Evolutionary conservation across 2,888 invertebrate genomes (phyloP), one percentile per base, ranked within the genome.

Genomic region (Nemotelus nigrinus): DNA sequence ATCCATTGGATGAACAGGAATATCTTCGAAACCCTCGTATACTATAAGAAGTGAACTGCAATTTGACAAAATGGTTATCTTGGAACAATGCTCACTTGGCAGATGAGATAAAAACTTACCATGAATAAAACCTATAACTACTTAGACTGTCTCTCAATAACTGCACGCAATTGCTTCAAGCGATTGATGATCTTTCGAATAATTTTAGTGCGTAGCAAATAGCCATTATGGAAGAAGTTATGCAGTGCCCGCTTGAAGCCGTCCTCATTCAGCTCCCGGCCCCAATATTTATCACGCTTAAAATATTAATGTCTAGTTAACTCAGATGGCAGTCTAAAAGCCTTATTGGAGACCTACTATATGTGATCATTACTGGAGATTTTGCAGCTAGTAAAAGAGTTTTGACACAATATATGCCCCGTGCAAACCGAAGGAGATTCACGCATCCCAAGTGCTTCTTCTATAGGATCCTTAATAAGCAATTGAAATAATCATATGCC

Each of bases 261-360:
- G 80, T 90, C 90, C 86, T 95, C 95, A 80, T 92, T 91, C 58
- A 97, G 88, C 84, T 93, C 92, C 80, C 96, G 91, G 0, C 96
- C 96, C 93, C 95, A 96, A 87, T 96, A 96, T 88, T 97, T 97
- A 89, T 97, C 96, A 83, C 94, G 92, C 80, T 94, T 94, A 80
- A 93, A 89, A 83, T 93, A 94, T 83, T 91, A n/a, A n/a, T n/a
- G n/a, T n/a, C n/a, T n/a, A n/a, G n/a, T n/a, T n/a, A n/a, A n/a
- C n/a, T n/a, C n/a, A n/a, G n/a, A n/a, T n/a, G n/a, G n/a, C n/a
- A n/a, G n/a, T n/a, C n/a, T n/a, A n/a, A n/a, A n/a, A n/a, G n/a
- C n/a, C n/a, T n/a, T n/a, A n/a, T n/a, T n/a, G n/a, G n/a, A n/a
- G n/a, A n/a, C n/a, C n/a, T n/a, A n/a, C n/a, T n/a, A n/a, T n/a